phyloP scores from a whole-genome alignment of 2,113 vertebrate genomes.

The Hyperoodon ampullatus region DNA sequence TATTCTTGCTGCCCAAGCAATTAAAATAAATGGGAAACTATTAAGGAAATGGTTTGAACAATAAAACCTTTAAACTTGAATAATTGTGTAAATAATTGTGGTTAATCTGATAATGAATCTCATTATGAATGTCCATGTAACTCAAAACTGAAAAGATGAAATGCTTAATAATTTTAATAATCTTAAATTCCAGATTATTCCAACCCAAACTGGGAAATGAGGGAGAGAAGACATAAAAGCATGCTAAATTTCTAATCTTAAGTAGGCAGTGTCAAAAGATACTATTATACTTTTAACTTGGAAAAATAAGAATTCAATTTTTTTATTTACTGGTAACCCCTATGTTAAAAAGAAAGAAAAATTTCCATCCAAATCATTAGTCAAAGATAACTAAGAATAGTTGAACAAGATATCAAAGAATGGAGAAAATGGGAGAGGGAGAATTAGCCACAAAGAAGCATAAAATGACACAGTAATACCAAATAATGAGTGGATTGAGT shows the following conservation, averaged over 20 bases:
- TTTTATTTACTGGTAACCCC: neutral
- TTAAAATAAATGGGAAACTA: neutral
- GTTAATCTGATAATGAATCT: neutral
- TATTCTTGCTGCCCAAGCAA: neutral
- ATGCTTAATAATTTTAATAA: conserved; percentile 38
- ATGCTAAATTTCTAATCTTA: neutral
- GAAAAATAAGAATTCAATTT: neutral
- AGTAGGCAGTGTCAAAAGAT: neutral
- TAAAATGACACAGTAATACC: neutral
- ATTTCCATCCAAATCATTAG: neutral
- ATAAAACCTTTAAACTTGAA: neutral
- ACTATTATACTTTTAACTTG: conserved; percentile 44
- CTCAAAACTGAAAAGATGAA: conserved; percentile 33
- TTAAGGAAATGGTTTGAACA: neutral
- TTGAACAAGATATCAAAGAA: conserved; percentile 4
- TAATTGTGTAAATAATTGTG: conserved; percentile 32
- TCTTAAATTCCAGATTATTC: conserved; percentile 35
- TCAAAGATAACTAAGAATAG: conserved; percentile 15
- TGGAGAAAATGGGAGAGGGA: neutral
- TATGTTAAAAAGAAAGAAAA: conserved; percentile 16
- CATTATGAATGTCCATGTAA: conserved; percentile 23
- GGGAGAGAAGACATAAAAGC: neutral
- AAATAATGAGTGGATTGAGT: neutral
- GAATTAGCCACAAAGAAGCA: neutral
- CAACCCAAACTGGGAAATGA: conserved; percentile 22